A percentile compares a stretch with the other conserved stretches of the same genome.
These are phyloP conservation scores for Macaca fascicularis DNA, from an alignment of 2,113 vertebrate genomes.

Conservation along the genomic window T2T-MFA8v1.1 NC_088380.1:181269501-181270000, in stretches of 20 bases:
- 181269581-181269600: not conserved
- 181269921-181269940: not conserved
- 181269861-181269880: not conserved
- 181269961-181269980: not conserved
- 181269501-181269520: not conserved
- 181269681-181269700: not conserved
- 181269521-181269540: not conserved
- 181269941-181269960: not conserved
- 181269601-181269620: fast-evolving
- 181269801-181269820: not conserved
- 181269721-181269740: not conserved
- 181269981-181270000: not conserved
- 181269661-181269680: not conserved
- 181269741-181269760: not conserved
- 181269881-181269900: not conserved
- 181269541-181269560: no score
- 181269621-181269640: not conserved
- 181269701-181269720: not conserved
- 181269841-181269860: not conserved
- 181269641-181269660: not conserved
- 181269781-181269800: not conserved
- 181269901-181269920: not conserved
- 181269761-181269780: not conserved
- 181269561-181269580: no score
- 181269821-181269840: not conserved